phyloP scores from a whole-genome alignment of 2,113 vertebrate genomes.

The Mesembrinibis cayennensis region DNA sequence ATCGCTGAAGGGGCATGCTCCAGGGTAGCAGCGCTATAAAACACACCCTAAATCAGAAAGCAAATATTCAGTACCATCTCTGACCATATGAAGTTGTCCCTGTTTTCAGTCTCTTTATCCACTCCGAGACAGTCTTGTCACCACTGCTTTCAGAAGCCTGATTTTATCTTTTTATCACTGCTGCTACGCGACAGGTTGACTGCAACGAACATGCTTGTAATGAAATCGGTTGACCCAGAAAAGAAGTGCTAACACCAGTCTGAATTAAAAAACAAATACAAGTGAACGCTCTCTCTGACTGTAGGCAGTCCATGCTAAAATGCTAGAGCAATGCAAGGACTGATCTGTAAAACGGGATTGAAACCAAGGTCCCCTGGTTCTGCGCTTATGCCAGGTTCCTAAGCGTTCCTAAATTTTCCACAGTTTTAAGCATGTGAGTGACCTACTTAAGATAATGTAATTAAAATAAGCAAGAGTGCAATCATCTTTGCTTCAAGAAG shows the following conservation, averaged over 20 bases:
- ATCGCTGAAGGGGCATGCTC: neutral
- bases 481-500: neutral
- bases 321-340: neutral
- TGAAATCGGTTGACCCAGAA: constrained; percentile 41
- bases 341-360: neutral
- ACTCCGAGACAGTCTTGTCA: neutral
- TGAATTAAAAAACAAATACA: neutral
- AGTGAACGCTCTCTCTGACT: neutral
- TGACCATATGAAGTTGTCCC: neutral
- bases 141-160: neutral
- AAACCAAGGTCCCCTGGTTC: neutral
- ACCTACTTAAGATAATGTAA: neutral
- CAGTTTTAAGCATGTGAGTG: neutral
- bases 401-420: neutral
- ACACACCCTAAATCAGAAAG: neutral
- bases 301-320: neutral
- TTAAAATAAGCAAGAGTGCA: neutral
- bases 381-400: neutral
- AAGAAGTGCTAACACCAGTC: neutral
- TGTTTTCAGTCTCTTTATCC: neutral
- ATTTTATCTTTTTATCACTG: constrained; percentile 37
- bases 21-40: neutral
- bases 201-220: neutral
- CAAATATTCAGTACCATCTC: neutral
- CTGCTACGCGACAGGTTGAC: constrained; percentile 14